Evolutionary conservation across 2,113 vertebrate genomes (phyloP).

Genomic region (Cettia cetti): DNA sequence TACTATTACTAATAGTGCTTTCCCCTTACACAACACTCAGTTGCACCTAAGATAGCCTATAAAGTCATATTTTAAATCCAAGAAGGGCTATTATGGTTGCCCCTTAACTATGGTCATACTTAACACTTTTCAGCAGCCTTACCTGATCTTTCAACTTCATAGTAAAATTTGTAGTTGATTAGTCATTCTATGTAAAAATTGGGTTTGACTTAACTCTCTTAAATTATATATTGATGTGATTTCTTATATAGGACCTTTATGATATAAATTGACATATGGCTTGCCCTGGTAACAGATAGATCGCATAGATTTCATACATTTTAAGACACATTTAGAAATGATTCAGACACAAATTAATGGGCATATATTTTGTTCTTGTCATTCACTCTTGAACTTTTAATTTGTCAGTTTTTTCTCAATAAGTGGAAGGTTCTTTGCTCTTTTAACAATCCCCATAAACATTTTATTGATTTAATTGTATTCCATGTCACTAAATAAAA

Average conservation of each 20-base stretch:
- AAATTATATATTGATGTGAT: neutral
- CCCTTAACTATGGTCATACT: neutral
- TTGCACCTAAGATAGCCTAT: neutral
- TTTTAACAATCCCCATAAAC: constrained; percentile 2
- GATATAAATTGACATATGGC: neutral
- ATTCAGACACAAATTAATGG: neutral
- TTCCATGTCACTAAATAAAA: constrained; percentile 33
- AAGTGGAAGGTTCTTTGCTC: neutral
- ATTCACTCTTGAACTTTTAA: neutral
- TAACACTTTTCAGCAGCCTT: neutral
- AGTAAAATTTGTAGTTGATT: neutral
- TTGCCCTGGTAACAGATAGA: neutral
- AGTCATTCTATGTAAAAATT: neutral
- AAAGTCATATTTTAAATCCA: neutral
- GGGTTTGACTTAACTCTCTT: neutral
- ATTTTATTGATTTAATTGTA: constrained; percentile 27
- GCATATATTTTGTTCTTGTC: neutral
- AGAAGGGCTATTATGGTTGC: neutral
- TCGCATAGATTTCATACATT: neutral
- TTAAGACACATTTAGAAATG: neutral
- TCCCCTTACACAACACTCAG: neutral
- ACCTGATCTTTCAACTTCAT: neutral
- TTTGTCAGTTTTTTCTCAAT: neutral
- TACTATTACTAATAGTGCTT: neutral
- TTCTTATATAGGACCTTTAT: neutral